Percentiles rank a stretch among this genome's conserved stretches.
Conservation (phyloP, 2,113 vertebrate genomes). For the rat (Rattus norvegicus) region GRCr8 NC_086038.1:42206501-42207000, state of each 20-base stretch:
- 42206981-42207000: constrained; percentile 34
- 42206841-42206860: neutral
- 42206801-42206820: neutral
- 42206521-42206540: neutral
- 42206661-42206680: too few relatives aligned
- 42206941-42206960: constrained; percentile 26
- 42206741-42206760: neutral
- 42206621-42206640: neutral
- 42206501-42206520: neutral
- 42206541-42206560: neutral
- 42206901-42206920: neutral
- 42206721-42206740: too few relatives aligned
- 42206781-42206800: neutral
- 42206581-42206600: neutral
- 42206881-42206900: neutral
- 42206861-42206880: too few relatives aligned
- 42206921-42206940: constrained; percentile 39
- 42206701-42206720: too few relatives aligned
- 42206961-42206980: constrained; percentile 18
- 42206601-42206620: neutral
- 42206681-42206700: too few relatives aligned
- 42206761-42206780: neutral
- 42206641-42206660: neutral
- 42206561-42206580: neutral
- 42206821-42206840: neutral